Evolutionary conservation across 2,888 invertebrate genomes (phyloP).

Genomic region (Caenorhabditis plicata): DNA sequence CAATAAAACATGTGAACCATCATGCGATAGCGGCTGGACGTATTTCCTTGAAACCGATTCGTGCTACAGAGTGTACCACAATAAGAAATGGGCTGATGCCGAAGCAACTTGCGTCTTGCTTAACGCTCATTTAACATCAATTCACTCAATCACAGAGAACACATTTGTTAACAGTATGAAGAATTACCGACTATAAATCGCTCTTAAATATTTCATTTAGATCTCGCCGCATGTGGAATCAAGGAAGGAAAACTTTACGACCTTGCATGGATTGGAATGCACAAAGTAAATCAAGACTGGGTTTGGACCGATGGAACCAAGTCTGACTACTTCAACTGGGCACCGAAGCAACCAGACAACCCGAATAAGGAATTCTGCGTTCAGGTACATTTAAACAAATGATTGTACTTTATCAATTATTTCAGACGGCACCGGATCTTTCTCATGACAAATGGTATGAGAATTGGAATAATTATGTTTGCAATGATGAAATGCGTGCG

Average conservation of each 20-base stretch:
- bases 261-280: slow-evolving; percentile 33
- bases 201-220: slow-evolving; percentile 6
- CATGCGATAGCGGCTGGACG: slow-evolving; percentile 33
- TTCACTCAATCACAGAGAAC: slow-evolving; percentile 26
- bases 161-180: slow-evolving; percentile 36
- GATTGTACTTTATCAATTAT: background rate
- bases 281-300: slow-evolving; percentile 21
- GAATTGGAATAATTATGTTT: slow-evolving; percentile 31
- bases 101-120: slow-evolving; percentile 26
- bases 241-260: slow-evolving; percentile 33
- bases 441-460: slow-evolving; percentile 38
- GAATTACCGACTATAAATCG: background rate
- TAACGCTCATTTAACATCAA: slow-evolving; percentile 17
- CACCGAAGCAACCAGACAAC: slow-evolving; percentile 31
- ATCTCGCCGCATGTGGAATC: slow-evolving; percentile 22
- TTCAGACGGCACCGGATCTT: slow-evolving; percentile 28
- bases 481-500: slow-evolving; percentile 20
- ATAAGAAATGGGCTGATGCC: slow-evolving; percentile 27
- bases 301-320: slow-evolving; percentile 32
- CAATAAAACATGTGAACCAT: slow-evolving; percentile 20
- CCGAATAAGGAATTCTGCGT: slow-evolving; percentile 32
- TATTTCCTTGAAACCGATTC: slow-evolving; percentile 25
- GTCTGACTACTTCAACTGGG: slow-evolving; percentile 35
- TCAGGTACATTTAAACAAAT: slow-evolving; percentile 2
- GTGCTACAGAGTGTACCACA: slow-evolving; percentile 26